phyloP scores from a whole-genome alignment of 2,113 vertebrate species.

The Oxyura jamaicensis region DNA sequence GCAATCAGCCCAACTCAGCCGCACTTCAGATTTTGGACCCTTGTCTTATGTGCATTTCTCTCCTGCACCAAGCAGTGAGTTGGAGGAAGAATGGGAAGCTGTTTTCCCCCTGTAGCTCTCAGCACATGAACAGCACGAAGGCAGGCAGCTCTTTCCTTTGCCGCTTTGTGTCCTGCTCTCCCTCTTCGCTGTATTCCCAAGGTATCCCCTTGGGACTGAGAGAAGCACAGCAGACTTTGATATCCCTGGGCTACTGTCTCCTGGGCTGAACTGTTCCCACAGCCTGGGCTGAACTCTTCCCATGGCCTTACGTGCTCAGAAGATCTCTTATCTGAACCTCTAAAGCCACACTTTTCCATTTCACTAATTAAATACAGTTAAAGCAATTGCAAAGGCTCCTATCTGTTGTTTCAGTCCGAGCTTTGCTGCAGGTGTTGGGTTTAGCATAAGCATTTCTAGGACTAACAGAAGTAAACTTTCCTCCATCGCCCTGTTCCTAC shows the following conservation, averaged over 20 bases:
- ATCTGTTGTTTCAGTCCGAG: background rate
- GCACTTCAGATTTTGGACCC: background rate
- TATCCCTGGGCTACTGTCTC: background rate
- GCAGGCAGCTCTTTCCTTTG: background rate
- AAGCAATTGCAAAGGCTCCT: background rate
- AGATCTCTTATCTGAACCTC: background rate
- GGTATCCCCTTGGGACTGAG: background rate
- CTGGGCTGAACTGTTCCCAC: background rate
- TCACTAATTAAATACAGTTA: background rate
- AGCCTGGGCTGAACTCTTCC: background rate
- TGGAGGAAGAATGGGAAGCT: background rate
- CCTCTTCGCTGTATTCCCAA: background rate
- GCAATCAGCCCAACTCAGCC: background rate
- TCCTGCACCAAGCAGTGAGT: background rate
- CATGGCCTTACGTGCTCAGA: background rate
- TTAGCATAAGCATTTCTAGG: background rate
- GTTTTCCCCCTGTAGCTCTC: background rate
- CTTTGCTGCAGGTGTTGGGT: background rate
- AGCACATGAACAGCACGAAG: rapidly evolving
- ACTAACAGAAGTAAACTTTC: background rate
- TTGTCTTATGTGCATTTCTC: background rate
- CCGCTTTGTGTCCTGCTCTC: background rate
- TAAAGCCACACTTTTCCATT: background rate
- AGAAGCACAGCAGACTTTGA: background rate
- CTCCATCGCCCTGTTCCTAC: background rate